Evolutionary conservation across 2,113 vertebrate species (phyloP).

Genomic region (Lagopus leucura): DNA sequence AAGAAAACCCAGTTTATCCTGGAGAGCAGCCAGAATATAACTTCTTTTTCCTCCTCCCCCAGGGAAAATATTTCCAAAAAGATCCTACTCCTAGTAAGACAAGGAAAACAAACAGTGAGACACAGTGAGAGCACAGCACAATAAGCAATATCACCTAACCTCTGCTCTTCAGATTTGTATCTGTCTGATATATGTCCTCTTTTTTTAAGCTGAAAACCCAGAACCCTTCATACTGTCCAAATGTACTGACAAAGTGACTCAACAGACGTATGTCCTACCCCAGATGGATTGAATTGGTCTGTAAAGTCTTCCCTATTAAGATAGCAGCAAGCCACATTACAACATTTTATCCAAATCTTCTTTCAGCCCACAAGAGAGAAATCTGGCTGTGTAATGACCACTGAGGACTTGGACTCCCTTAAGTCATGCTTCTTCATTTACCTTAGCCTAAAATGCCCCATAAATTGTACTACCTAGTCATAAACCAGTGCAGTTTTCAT

Average conservation of each 20-base stretch:
- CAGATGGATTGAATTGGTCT: neutral
- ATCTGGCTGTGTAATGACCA: neutral
- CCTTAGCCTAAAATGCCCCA: neutral
- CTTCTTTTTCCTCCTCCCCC: neutral
- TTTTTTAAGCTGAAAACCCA: neutral
- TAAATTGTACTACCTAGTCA: neutral
- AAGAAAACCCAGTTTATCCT: neutral
- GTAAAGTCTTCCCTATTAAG: neutral
- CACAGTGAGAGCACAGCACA: neutral
- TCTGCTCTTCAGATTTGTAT: neutral
- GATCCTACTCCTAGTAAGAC: neutral
- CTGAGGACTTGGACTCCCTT: neutral
- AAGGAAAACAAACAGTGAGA: neutral
- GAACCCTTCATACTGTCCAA: neutral
- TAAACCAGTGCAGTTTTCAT: neutral
- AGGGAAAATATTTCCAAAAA: neutral
- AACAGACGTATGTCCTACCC: neutral
- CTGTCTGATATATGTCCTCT: neutral
- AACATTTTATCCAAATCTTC: neutral
- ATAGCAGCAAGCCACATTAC: neutral
- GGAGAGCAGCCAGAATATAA: neutral
- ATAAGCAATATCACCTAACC: neutral
- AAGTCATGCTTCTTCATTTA: neutral
- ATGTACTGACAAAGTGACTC: rapidly evolving
- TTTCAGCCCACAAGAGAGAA: neutral